Base-by-base conservation (phyloP, 2,113 vertebrate genomes). In the Toxotes chatareus region DNA sequence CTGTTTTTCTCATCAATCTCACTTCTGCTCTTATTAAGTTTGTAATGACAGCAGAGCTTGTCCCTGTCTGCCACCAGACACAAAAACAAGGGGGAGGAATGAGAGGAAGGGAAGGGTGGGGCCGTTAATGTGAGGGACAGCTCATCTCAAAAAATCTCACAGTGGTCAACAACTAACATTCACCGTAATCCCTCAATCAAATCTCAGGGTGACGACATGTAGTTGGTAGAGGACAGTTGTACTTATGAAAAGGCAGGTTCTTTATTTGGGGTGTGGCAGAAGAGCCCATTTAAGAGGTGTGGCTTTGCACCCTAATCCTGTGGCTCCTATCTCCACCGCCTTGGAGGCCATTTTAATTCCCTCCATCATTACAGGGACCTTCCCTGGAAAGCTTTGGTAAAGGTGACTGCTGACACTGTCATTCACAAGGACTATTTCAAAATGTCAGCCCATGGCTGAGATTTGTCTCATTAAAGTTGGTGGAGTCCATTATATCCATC, bases 361-460 rank as follows among this genome's bases (percentile, higher is more conserved):
- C 89, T 89, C 87, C 80, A 84, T 94, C 94, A 94, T 93, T 91
- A 91, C 90, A 85, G 83, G 89, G 86, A 82, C 86, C 87, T 84
- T 93, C 88, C 86, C 76, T 77, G 65, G 86, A 90, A 92, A 94
- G 93, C 93, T 91, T 90, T 87, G 80, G 88, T 82, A 94, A 94
- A 95, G 93, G 92, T 94, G 93, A 94, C 91, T 93, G 93, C 95
- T 94, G 93, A 91, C 93, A 87, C 90, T 80, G 91, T 91, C 95
- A 93, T 92, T 93, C 94, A 95, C 89, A 80, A 86, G 80, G 90
- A 93, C 92, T 89, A 93, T 94, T 94, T 94, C 79, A 91, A 94
- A 95, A 95, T 95, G 94, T 95, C 94, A 95, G 91, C 89, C 92
- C 79, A 61, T 85, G 88, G 89, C 89, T 74, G 78, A 93, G 91